A percentile compares a stretch with the other conserved stretches of the same genome.
phyloP scores from a whole-genome alignment of 2,113 vertebrate species.

The Cygnus atratus region DNA sequence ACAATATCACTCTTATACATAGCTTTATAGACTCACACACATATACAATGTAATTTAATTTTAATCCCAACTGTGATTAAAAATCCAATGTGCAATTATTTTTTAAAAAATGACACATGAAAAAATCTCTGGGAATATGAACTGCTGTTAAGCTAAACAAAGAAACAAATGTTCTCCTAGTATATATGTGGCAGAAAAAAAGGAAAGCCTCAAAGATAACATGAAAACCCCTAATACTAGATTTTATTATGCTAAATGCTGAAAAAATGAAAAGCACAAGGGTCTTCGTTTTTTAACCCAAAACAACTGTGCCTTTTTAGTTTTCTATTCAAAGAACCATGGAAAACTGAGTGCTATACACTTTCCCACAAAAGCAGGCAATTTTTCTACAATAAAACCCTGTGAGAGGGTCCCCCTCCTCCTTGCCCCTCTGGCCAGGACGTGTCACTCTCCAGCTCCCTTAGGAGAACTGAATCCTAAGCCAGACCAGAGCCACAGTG shows the following conservation, averaged over 20 bases:
- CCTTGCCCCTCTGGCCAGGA: no score
- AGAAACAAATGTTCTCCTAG: neutral
- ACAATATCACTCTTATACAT: neutral
- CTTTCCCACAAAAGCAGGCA: neutral
- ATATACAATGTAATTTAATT: neutral
- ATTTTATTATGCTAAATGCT: neutral
- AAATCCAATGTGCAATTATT: neutral
- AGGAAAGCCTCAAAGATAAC: neutral
- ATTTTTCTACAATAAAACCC: neutral
- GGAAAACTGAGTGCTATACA: neutral
- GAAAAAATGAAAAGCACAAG: neutral
- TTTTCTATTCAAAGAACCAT: neutral
- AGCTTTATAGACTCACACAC: neutral
- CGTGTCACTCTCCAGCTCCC: rapidly evolving
- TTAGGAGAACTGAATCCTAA: neutral
- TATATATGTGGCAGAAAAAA: neutral
- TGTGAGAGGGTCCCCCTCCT: neutral
- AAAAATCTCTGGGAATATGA: neutral
- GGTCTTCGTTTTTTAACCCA: neutral
- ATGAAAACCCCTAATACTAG: neutral
- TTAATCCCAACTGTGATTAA: neutral
- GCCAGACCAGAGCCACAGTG: rapidly evolving
- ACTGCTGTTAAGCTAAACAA: neutral
- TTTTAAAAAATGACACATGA: neutral
- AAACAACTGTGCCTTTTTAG: neutral